Conservation (phyloP, 2,888 invertebrate genomes). For the Tethea ocularis region DNA sequence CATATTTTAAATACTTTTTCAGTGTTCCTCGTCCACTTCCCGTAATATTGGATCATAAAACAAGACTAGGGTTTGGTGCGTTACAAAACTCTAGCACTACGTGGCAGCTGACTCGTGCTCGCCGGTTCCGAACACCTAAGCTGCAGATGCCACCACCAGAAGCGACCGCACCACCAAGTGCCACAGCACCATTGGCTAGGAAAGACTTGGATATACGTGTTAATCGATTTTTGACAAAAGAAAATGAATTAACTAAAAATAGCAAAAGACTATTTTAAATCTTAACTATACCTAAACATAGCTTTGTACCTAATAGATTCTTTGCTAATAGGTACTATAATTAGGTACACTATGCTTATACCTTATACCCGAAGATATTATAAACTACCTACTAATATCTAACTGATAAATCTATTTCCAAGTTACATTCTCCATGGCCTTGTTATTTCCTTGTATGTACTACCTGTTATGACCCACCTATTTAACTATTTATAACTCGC, state of each 20-base stretch:
- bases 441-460: too few relatives aligned
- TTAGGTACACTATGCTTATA: too few relatives aligned
- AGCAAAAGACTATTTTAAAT: too few relatives aligned
- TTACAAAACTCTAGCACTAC: slow-evolving; percentile 61
- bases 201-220: slow-evolving; percentile 70
- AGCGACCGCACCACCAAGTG: slow-evolving; percentile 57
- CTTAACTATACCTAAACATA: too few relatives aligned
- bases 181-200: slow-evolving; percentile 60
- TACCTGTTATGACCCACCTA: too few relatives aligned
- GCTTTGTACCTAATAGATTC: too few relatives aligned
- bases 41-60: slow-evolving; percentile 56
- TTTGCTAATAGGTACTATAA: too few relatives aligned
- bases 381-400: too few relatives aligned
- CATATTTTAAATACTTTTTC: slow-evolving; percentile 19
- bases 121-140: slow-evolving; percentile 65
- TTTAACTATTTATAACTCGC: too few relatives aligned
- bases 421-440: too few relatives aligned
- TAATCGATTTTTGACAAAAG: slow-evolving; percentile 52
- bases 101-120: slow-evolving; percentile 74
- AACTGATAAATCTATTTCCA: too few relatives aligned
- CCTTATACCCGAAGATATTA: too few relatives aligned
- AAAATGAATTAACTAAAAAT: background rate
- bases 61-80: slow-evolving; percentile 44
- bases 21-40: slow-evolving; percentile 63
- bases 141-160: slow-evolving; percentile 57